Percentiles rank a stretch among this genome's conserved stretches.
These are phyloP conservation scores for Pelmatolapia mariae DNA, from an alignment of 2,113 vertebrate species.

Conservation along the genomic window DNA sequence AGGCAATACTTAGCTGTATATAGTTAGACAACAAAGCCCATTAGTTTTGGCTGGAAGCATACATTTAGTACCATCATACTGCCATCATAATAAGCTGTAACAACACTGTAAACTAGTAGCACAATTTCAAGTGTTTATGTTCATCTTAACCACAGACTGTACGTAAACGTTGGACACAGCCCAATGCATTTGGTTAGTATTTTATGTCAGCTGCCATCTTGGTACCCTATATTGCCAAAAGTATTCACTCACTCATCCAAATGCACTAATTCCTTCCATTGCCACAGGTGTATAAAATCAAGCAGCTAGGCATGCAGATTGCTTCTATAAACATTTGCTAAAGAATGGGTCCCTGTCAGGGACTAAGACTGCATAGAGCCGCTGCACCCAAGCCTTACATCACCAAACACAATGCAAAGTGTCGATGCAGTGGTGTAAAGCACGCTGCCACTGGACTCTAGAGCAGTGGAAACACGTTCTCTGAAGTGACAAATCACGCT, in stretches of 20 bases:
- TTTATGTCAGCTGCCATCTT: background rate
- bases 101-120: background rate
- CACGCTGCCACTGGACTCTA: background rate
- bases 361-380: background rate
- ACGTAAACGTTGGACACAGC: background rate
- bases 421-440: background rate
- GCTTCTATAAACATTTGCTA: background rate
- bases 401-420: background rate
- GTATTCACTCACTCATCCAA: background rate
- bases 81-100: background rate
- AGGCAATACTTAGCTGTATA: background rate
- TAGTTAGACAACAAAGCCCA: background rate
- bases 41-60: fast-evolving
- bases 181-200: background rate
- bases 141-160: background rate
- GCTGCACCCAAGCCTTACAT: background rate
- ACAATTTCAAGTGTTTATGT: background rate
- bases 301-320: background rate
- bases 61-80: fast-evolving
- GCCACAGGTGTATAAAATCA: background rate
- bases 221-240: background rate
- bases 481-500: background rate
- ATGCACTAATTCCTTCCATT: background rate
- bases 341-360: background rate
- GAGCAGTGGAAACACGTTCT: background rate